Percentiles rank a stretch among this genome's conserved stretches.
Evolutionary conservation across 2,888 invertebrate species (phyloP).

Genomic region (Nemotelus pantherinus): DNA sequence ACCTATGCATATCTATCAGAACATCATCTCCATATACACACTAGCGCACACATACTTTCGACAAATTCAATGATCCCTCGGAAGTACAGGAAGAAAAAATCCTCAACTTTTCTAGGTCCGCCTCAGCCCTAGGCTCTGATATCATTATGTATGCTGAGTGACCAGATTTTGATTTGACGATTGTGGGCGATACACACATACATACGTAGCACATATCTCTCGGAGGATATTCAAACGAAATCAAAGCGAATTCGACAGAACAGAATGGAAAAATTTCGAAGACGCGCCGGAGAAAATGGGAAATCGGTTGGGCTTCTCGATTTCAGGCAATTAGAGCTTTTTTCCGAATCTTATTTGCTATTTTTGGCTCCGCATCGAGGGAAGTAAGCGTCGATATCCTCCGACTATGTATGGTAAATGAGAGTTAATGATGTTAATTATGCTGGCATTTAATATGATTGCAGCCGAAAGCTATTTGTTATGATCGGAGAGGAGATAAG

Average conservation of each 20-base stretch:
- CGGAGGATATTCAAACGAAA: slow-evolving; percentile 45
- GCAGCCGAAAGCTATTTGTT: no score
- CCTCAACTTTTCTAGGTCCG: background rate
- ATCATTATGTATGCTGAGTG: background rate
- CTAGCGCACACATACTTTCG: background rate
- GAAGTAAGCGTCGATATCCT: no score
- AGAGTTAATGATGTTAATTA: no score
- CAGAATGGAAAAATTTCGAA: background rate
- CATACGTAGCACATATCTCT: slow-evolving; percentile 10
- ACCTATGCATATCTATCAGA: no score
- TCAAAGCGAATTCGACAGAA: slow-evolving; percentile 2
- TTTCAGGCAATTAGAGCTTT: slow-evolving; percentile 23
- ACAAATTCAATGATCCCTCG: no score
- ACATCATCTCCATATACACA: background rate
- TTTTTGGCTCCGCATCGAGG: no score
- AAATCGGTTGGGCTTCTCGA: slow-evolving; percentile 18
- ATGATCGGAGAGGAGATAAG: no score
- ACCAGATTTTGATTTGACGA: slow-evolving; percentile 40
- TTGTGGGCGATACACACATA: slow-evolving; percentile 30
- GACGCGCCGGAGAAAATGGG: background rate
- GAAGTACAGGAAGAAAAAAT: background rate
- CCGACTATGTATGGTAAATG: no score
- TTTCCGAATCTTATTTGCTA: background rate
- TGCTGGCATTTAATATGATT: no score
- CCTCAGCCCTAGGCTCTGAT: background rate